Evolutionary conservation across 1,140 invertebrate genomes (phyloP), one percentile per base, ranked within the genome.

Genomic region (Panulirus ornatus): DNA sequence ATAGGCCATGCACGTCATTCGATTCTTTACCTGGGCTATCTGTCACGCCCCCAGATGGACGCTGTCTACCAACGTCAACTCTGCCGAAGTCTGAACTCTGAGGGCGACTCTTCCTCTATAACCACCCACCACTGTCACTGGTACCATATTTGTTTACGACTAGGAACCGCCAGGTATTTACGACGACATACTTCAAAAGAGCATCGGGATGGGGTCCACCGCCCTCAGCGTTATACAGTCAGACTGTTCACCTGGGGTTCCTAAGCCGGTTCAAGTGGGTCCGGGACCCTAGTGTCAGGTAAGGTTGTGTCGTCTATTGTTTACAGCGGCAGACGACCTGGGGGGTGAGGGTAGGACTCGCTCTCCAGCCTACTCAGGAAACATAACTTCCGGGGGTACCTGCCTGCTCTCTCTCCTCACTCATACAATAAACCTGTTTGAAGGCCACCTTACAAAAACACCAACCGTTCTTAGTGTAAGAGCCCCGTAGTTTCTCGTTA

Each of bases 81-180:
- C 19, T 22, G 54, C 19, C 19, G n/a, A 58, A 19, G 54, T 58
- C 54, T 58, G 16, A 5, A 58, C 54, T 58, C 16, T 3, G 14
- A 58, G 54, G n/a, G 3, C 5, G 54, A 47, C 8, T 58, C 11
- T 58, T 58, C 3, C 54, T 22, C 3, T n/a, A 9, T 66, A 66
- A 66, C 58, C 58, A 5, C 58, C 58, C 58, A 66, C 58, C 58
- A 66, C 58, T 66, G 58, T 30, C 58, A 66, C 58, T 66, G 58
- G 27, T 5, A 66, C 58, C 58, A 66, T 66, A 66, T 66, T 66
- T 66, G 58, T 66, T 66, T 66, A 66, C 58, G 58, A 66, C 5
- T 30, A 30, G 5, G n/a, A 66, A 66, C 58, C 58, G 1, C 58
- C 8, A 5, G 5, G 14, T 11, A 6, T 47, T 11, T 47, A 47